Evolutionary conservation across 2,797 vertebrate species (phyloP).

Genomic region (Liasis olivaceus): DNA sequence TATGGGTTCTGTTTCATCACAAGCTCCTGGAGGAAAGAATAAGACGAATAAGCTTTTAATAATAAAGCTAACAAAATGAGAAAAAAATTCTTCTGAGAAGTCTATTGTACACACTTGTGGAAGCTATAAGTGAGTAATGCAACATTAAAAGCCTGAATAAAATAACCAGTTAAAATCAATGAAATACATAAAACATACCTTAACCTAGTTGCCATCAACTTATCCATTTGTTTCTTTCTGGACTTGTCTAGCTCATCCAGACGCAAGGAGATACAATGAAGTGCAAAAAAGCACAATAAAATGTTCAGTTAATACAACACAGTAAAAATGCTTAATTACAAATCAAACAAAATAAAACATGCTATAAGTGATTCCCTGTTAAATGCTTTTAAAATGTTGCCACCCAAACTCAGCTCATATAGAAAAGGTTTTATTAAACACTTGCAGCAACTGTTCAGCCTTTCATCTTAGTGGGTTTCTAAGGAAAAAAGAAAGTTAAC

Average conservation of each 20-base stretch:
- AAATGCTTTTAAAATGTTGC: background rate
- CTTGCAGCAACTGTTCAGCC: too few species aligned
- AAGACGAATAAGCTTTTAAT: background rate
- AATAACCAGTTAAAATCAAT: conserved; percentile 23
- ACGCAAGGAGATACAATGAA: conserved; percentile 4
- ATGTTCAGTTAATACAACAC: conserved; percentile 21
- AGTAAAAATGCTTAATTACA: conserved; percentile 22
- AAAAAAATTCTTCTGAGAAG: background rate
- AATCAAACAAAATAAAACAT: conserved; percentile 21
- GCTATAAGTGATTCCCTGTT: background rate
- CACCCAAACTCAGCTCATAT: background rate
- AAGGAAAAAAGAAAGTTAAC: background rate
- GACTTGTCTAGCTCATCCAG: conserved; percentile 14
- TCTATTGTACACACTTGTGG: background rate
- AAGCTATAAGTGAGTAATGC: background rate
- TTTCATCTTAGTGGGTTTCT: background rate
- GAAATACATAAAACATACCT: conserved; percentile 8
- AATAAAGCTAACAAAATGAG: background rate
- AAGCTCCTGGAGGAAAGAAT: background rate
- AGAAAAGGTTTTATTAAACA: background rate
- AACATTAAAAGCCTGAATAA: conserved; percentile 1
- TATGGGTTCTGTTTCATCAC: background rate
- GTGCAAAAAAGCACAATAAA: conserved; percentile 11
- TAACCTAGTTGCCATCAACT: background rate
- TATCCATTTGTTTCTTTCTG: conserved; percentile 14